Percentiles rank a stretch among this genome's conserved stretches.
Evolutionary conservation across 2,888 invertebrate genomes (phyloP).

Genomic region (Cabera pusaria): DNA sequence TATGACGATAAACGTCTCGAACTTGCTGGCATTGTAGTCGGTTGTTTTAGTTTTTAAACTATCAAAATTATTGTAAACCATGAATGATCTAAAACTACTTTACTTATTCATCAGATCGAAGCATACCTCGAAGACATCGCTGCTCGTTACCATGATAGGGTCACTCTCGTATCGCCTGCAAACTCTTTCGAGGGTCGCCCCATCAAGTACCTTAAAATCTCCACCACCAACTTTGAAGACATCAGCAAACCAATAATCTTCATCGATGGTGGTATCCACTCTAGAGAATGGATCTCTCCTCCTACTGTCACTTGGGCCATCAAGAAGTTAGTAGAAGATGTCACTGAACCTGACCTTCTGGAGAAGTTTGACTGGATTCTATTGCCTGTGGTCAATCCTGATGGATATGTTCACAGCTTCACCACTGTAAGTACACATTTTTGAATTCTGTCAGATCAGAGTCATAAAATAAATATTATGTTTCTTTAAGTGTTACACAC

Average conservation of each 20-base stretch:
- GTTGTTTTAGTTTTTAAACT: too few relatives aligned
- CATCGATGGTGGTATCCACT: slow-evolving; percentile 85
- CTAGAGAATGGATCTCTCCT: slow-evolving; percentile 89
- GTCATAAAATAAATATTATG: too few relatives aligned
- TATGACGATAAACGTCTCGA: too few relatives aligned
- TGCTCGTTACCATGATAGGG: slow-evolving; percentile 64
- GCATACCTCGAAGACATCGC: slow-evolving; percentile 69
- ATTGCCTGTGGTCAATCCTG: slow-evolving; percentile 87
- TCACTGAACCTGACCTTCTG: slow-evolving; percentile 79
- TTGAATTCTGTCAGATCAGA: too few relatives aligned
- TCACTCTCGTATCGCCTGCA: slow-evolving; percentile 77
- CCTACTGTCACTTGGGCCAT: slow-evolving; percentile 86
- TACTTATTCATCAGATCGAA: slow-evolving; percentile 45
- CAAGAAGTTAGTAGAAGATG: slow-evolving; percentile 84
- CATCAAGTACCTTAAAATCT: slow-evolving; percentile 83
- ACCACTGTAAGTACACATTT: too few relatives aligned
- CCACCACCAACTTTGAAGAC: slow-evolving; percentile 71
- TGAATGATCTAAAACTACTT: too few relatives aligned
- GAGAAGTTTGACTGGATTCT: slow-evolving; percentile 86
- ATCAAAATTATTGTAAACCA: too few relatives aligned
- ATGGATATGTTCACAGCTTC: slow-evolving; percentile 86
- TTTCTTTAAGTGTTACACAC: too few relatives aligned
- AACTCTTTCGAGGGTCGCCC: slow-evolving; percentile 80
- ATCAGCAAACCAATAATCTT: slow-evolving; percentile 81
- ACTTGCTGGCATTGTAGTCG: too few relatives aligned